Evolutionary conservation across 2,113 vertebrate genomes (phyloP), one percentile per base, ranked within the genome.

Genomic region (Xiphophorus hellerii): DNA sequence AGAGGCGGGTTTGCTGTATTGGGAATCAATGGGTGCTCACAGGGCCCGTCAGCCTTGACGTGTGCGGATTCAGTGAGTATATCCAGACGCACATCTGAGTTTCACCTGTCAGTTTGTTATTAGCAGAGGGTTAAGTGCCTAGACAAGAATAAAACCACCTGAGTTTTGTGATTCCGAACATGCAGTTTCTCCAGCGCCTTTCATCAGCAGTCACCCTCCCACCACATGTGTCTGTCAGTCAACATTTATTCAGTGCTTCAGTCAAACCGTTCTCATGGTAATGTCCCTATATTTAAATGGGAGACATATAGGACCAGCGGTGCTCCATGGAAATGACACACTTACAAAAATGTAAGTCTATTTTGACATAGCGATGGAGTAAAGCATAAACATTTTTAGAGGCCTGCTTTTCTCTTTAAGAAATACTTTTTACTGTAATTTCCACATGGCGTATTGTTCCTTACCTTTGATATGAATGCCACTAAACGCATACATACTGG

Each of bases 1-100:
- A 29, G 30, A 66, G 31, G 69, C 63, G 44, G 27, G 73, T 62
- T 58, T 73, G 30, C 1, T 67, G 73, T 72, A 80, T 54, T 58
- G 54, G 66, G 69, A 82, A 75, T 87, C 71, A 22, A 78, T 81
- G 48, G 13, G 30, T 48, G 73, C 65, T 69, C 69, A 78, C 76
- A 25, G 69, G 74, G 77, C 82, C 80, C 31, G 77, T 87, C 67
- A 61, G 73, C 62, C 25, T 29, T 22, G 28, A 62, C 51, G 44
- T 25, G 67, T 65, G 68, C 27, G 33, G 25, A 68, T 37, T 51
- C 68, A 54, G 54, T 20, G 58, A 44, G 51, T 69, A 29, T 48
- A 69, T 30, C 27, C 9, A 15, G 27, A 51, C n/a, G 17, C 33
- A 30, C 11, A 28, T 30, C 66, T 51, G 66, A 28, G 7, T 30